These are phyloP conservation scores for Labeo rohita DNA, from an alignment of 2,113 vertebrate genomes.

Conservation along the genomic window DNA sequence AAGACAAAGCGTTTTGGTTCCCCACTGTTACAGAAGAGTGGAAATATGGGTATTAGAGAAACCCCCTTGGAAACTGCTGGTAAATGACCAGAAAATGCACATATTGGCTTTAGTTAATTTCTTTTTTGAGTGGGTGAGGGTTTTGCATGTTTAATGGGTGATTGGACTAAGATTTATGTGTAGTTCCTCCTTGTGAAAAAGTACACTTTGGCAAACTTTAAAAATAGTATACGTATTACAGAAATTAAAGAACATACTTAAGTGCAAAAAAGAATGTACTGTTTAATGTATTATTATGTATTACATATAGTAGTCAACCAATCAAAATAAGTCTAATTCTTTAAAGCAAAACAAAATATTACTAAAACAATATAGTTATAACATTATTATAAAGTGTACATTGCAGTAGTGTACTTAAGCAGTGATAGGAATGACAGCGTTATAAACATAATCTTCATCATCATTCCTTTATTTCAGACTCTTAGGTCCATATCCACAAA, in stretches of 20 bases:
- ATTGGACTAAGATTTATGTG: background rate
- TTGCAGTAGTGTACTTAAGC: background rate
- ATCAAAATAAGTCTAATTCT: too few relatives aligned
- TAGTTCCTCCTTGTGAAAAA: background rate
- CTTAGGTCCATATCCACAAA: too few relatives aligned
- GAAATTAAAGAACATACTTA: background rate
- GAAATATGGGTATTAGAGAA: background rate
- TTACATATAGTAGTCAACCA: too few relatives aligned
- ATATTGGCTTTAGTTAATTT: background rate
- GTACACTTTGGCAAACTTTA: background rate
- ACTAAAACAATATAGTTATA: too few relatives aligned
- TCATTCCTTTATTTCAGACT: too few relatives aligned
- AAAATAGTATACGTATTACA: background rate
- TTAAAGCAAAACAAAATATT: too few relatives aligned
- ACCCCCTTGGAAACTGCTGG: background rate
- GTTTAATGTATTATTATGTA: background rate
- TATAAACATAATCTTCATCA: too few relatives aligned
- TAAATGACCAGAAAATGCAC: background rate
- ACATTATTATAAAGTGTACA: background rate
- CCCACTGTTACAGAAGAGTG: slow-evolving; percentile 11
- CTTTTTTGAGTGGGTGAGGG: background rate
- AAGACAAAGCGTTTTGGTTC: slow-evolving; percentile 37
- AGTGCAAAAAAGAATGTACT: background rate
- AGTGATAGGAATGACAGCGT: too few relatives aligned
- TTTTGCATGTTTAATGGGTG: background rate